phyloP scores from a whole-genome alignment of 2,797 vertebrate species.

The Sebastiscus albofasciatus region DNA sequence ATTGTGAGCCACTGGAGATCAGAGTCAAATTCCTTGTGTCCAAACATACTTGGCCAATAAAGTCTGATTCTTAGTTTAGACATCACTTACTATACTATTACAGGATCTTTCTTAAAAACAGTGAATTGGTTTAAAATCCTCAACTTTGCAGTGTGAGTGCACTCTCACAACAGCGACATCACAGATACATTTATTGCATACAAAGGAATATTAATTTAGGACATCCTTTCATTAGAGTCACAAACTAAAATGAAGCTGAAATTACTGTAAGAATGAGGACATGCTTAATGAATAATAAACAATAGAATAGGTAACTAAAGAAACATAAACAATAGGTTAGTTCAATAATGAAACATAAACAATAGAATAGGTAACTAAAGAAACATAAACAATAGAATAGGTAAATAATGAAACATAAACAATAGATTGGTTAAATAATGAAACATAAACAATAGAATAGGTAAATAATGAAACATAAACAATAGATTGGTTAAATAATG shows the following conservation, averaged over 20 bases:
- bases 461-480: too few species aligned
- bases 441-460: too few species aligned
- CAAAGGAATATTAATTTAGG: not conserved
- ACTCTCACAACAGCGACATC: not conserved
- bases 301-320: too few species aligned
- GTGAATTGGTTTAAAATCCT: not conserved
- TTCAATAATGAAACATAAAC: too few species aligned
- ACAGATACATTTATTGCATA: not conserved
- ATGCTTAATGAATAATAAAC: not conserved
- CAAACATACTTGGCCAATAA: not conserved
- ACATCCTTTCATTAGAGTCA: not conserved
- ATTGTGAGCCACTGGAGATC: too few species aligned
- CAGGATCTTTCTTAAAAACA: not conserved
- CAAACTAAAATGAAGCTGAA: not conserved
- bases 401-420: too few species aligned
- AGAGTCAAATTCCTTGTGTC: not conserved
- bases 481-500: too few species aligned
- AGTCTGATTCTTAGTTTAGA: not conserved
- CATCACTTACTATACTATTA: not conserved
- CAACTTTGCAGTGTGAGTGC: not conserved
- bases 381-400: too few species aligned
- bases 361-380: fast-evolving
- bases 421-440: too few species aligned
- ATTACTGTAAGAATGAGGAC: not conserved
- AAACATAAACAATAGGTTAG: too few species aligned